These are phyloP conservation scores for Orchesella flavescens DNA, from an alignment of 2,888 invertebrate species.

Conservation along the genomic window DNA sequence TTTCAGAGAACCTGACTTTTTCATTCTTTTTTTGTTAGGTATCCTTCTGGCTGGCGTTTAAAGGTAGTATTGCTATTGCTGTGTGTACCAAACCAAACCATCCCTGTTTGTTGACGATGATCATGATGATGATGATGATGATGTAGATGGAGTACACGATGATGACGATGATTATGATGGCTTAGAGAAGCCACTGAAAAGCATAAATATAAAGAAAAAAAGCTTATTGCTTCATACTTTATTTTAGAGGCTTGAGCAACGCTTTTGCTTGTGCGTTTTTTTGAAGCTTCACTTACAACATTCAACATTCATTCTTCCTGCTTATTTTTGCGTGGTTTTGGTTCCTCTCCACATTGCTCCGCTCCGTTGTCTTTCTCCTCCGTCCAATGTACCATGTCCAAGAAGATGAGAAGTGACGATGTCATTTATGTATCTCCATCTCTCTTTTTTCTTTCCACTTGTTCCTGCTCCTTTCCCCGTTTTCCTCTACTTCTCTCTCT, in stretches of 20 bases:
- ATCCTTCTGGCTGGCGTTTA: neutral
- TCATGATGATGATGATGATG: slow-evolving; percentile 33
- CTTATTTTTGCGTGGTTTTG: slow-evolving; percentile 21
- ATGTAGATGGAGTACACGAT: slow-evolving; percentile 51
- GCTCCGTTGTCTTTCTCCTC: slow-evolving; percentile 16
- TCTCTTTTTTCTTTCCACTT: slow-evolving; percentile 59
- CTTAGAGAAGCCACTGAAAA: slow-evolving; percentile 24
- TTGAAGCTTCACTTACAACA: too few species aligned
- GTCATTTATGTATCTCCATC: slow-evolving; percentile 72
- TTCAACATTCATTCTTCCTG: slow-evolving; percentile 38
- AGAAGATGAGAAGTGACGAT: slow-evolving; percentile 72
- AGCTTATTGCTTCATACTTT: slow-evolving; percentile 21
- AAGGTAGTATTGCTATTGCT: too few species aligned
- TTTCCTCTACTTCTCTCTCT: slow-evolving; percentile 14
- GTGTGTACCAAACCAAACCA: too few species aligned
- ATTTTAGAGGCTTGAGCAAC: slow-evolving; percentile 22
- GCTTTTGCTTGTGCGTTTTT: slow-evolving; percentile 22
- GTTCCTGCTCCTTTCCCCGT: slow-evolving; percentile 18
- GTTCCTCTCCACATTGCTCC: slow-evolving; percentile 4
- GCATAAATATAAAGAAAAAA: slow-evolving; percentile 23
- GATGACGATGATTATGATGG: slow-evolving; percentile 55
- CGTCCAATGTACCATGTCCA: slow-evolving; percentile 44
- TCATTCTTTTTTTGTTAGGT: slow-evolving; percentile 17
- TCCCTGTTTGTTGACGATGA: neutral
- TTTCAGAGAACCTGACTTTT: slow-evolving; percentile 45